Conservation (phyloP, 2,113 vertebrate genomes). For the Tachysurus fulvidraco region DNA sequence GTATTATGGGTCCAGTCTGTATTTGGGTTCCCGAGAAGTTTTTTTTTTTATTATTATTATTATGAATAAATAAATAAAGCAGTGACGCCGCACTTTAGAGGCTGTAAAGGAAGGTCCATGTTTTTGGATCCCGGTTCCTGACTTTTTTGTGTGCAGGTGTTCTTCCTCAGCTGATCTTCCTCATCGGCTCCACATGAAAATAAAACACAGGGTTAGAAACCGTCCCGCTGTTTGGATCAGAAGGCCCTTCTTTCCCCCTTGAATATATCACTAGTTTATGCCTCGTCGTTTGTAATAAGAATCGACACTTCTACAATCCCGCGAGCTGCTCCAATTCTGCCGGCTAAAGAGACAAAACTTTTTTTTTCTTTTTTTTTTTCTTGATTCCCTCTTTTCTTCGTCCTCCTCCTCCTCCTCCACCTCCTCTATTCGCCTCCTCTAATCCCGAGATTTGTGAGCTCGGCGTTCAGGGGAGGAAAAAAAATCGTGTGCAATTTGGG, state of each 20-base stretch:
- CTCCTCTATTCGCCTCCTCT: conserved; percentile 65
- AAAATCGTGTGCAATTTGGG: conserved; percentile 87
- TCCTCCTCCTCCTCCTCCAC: conserved; percentile 64
- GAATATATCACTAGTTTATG: conserved; percentile 66
- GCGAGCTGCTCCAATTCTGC: conserved; percentile 70
- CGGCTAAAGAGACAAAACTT: conserved; percentile 74
- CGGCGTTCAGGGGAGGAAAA: conserved; percentile 76
- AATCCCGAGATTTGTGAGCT: conserved; percentile 86
- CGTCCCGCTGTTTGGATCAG: conserved; percentile 20
- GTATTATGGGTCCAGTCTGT: neutral
- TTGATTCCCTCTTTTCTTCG: conserved; percentile 60
- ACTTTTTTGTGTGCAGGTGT: neutral
- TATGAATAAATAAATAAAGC: neutral
- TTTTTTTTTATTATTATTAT: too few relatives aligned
- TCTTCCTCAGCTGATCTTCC: conserved; percentile 11
- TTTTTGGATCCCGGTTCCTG: neutral
- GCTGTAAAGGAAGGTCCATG: neutral
- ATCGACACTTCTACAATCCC: conserved; percentile 67
- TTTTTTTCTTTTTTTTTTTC: conserved; percentile 55
- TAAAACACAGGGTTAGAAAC: neutral
- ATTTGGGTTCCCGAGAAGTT: too few relatives aligned
- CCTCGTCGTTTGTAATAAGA: conserved; percentile 74
- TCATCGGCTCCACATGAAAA: neutral
- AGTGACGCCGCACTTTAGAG: too few relatives aligned
- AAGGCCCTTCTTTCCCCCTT: conserved; percentile 47